Conservation (phyloP, 2,113 vertebrate genomes). For the Butastur rufipennis region DNA sequence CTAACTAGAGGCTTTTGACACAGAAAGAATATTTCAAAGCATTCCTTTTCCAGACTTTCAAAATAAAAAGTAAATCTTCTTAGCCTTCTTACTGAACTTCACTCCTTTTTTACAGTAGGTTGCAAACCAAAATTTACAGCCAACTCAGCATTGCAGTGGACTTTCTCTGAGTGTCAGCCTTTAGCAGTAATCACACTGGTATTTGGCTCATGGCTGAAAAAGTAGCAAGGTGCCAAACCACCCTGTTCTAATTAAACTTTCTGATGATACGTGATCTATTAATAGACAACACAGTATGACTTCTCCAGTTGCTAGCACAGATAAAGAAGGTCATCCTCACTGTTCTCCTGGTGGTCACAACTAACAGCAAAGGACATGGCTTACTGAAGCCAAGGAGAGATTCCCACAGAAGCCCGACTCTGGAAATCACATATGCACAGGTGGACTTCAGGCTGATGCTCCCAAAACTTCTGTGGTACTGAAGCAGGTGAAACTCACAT, state of each 20-base stretch:
- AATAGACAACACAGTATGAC: constrained; percentile 18
- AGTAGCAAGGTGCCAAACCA: constrained; percentile 28
- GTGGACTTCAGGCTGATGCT: not conserved
- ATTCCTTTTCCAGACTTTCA: not conserved
- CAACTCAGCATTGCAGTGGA: not conserved
- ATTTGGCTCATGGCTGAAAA: not conserved
- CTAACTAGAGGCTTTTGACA: not conserved
- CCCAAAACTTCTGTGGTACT: not conserved
- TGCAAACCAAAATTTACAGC: not conserved
- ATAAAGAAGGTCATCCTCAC: not conserved
- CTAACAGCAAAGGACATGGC: not conserved
- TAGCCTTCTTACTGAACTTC: not conserved
- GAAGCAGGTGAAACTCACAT: not conserved
- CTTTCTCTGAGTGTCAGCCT: not conserved
- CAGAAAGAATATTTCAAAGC: not conserved
- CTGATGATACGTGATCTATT: constrained; percentile 37
- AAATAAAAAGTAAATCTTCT: not conserved
- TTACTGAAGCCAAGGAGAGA: not conserved
- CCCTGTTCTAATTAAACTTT: constrained; percentile 35
- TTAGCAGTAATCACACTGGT: not conserved
- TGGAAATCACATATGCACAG: not conserved
- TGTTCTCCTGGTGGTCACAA: not conserved
- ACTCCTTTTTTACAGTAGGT: not conserved
- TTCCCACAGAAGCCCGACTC: not conserved
- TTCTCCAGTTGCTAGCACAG: not conserved